A percentile compares a stretch with the other conserved stretches of the same genome.
phyloP scores from a whole-genome alignment of 92 coral and sea anemone genomes.

The Plumapathes pennacea region DNA sequence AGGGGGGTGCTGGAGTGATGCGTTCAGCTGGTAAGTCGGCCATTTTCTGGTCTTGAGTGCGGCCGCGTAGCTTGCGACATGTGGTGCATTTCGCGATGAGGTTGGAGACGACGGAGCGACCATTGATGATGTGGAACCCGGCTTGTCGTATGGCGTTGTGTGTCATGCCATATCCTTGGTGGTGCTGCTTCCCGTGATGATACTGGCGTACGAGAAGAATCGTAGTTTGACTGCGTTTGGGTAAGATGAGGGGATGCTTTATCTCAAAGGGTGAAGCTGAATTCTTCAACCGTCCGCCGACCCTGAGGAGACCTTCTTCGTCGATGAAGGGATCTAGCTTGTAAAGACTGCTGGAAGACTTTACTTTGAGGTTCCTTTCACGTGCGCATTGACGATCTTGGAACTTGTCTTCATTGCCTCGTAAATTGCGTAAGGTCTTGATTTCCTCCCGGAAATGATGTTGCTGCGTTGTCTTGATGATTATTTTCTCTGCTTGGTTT shows the following conservation, averaged over 20 bases:
- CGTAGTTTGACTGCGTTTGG: constrained; percentile 11
- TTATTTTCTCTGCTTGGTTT: no score
- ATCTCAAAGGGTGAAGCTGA: constrained; percentile 1
- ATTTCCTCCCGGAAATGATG: no score
- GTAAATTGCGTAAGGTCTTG: no score
- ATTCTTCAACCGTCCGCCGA: constrained; percentile 23
- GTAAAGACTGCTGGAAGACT: constrained; percentile 13
- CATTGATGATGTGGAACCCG: constrained; percentile 17
- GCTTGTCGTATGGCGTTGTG: constrained; percentile 33
- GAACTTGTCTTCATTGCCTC: no score
- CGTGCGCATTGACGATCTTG: constrained; percentile 5
- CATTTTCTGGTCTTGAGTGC: constrained; percentile 14
- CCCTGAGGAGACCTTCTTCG: constrained; percentile 19
- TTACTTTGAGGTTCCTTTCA: background rate
- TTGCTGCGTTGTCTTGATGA: no score
- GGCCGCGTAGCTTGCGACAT: constrained; percentile 23
- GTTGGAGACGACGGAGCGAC: constrained; percentile 20
- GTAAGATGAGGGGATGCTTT: constrained; percentile 20
- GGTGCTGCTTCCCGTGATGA: constrained; percentile 36
- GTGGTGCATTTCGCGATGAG: constrained; percentile 15
- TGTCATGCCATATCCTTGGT: constrained; percentile 29
- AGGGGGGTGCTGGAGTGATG: constrained; percentile 19
- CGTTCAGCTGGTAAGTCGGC: constrained; percentile 16
- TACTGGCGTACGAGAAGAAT: constrained; percentile 11
- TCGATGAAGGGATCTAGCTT: constrained; percentile 25